Evolutionary conservation across 2,797 vertebrate genomes (phyloP).

Genomic region (Triplophysa bombifrons): DNA sequence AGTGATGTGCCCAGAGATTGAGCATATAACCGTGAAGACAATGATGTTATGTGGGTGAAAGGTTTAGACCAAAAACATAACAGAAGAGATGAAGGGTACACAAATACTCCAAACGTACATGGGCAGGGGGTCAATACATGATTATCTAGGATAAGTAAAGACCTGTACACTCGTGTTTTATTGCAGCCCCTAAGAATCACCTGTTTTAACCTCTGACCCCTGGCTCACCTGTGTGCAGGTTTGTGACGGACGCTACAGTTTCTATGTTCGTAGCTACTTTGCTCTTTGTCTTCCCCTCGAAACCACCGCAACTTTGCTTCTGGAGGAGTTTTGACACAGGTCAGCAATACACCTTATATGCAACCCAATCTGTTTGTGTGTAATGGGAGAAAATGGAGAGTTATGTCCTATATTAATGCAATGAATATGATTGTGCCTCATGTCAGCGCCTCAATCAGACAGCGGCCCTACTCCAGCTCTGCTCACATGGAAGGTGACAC

Average conservation of each 20-base stretch:
- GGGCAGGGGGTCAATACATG: no score
- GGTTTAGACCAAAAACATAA: not conserved
- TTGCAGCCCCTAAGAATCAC: not conserved
- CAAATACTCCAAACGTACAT: not conserved
- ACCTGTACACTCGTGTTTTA: not conserved
- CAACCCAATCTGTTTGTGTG: not conserved
- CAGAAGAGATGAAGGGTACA: not conserved
- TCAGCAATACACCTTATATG: constrained; percentile 58
- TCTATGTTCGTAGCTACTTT: constrained; percentile 80
- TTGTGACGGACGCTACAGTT: constrained; percentile 85
- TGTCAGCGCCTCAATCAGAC: constrained; percentile 58
- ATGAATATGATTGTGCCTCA: not conserved
- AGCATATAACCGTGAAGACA: constrained; percentile 21
- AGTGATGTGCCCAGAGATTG: not conserved
- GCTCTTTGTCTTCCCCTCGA: constrained; percentile 87
- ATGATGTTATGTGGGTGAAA: constrained; percentile 22
- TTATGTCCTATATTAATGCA: no score
- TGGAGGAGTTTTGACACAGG: constrained; percentile 75
- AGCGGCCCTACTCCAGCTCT: constrained; percentile 72
- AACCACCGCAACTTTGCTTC: constrained; percentile 77
- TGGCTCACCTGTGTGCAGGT: constrained; percentile 69
- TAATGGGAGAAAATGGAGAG: not conserved
- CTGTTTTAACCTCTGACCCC: not conserved
- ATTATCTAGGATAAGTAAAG: no score
- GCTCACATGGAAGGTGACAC: constrained; percentile 88